Percentiles rank a stretch among this genome's conserved stretches.
Evolutionary conservation across 2,797 vertebrate genomes (phyloP).

Genomic region (Mormyrus proboscirostris): DNA sequence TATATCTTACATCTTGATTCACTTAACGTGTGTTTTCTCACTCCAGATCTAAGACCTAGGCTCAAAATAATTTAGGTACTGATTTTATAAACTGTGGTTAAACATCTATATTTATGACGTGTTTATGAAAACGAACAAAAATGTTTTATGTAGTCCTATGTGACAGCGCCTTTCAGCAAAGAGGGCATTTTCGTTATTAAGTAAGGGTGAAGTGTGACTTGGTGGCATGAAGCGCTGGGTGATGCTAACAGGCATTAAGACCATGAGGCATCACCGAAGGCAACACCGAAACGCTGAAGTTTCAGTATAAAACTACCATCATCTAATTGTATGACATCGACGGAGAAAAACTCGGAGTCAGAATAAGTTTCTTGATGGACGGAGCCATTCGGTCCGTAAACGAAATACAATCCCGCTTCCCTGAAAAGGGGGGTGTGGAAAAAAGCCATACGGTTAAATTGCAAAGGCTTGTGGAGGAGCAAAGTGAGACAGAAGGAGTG

Average conservation of each 20-base stretch:
- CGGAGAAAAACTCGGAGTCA: slow-evolving; percentile 8
- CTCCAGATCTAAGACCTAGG: background rate
- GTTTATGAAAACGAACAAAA: slow-evolving; percentile 2
- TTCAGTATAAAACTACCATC: background rate
- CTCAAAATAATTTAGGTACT: background rate
- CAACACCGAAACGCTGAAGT: background rate
- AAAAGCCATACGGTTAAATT: slow-evolving; percentile 55
- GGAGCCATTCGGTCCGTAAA: slow-evolving; percentile 46
- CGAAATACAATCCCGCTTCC: slow-evolving; percentile 58
- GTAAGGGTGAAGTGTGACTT: background rate
- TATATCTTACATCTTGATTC: slow-evolving; percentile 16
- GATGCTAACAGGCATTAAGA: background rate
- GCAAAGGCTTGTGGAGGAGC: slow-evolving; percentile 57
- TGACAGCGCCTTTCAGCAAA: background rate
- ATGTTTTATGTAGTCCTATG: background rate
- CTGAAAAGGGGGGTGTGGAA: slow-evolving; percentile 57
- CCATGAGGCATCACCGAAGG: background rate
- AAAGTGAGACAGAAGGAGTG: slow-evolving; percentile 22
- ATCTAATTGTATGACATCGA: background rate
- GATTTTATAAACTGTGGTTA: background rate
- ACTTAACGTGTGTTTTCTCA: slow-evolving; percentile 17
- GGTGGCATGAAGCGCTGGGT: background rate
- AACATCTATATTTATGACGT: background rate
- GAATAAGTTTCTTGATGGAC: slow-evolving; percentile 36
- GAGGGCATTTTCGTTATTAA: background rate